Evolutionary conservation across 2,113 vertebrate species (phyloP).

Genomic region (Progne subis): DNA sequence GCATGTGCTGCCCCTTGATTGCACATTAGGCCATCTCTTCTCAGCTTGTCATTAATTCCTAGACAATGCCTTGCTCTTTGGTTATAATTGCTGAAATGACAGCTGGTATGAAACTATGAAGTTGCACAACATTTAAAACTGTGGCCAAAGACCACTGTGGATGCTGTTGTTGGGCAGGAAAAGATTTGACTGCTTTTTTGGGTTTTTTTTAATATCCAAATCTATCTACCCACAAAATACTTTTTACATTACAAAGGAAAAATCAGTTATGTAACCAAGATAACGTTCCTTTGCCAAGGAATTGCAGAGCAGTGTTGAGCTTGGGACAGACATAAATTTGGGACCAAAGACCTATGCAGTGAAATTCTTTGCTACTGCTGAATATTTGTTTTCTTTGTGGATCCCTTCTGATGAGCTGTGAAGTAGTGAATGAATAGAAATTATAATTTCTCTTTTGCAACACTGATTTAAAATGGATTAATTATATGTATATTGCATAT

Average conservation of each 20-base stretch:
- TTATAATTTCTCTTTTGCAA: background rate
- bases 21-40: conserved; percentile 38
- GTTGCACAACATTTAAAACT: background rate
- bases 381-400: conserved; percentile 17
- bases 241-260: conserved; percentile 59
- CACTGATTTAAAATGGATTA: background rate
- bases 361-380: conserved; percentile 24
- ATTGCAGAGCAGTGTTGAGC: conserved; percentile 17
- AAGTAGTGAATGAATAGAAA: conserved; percentile 13
- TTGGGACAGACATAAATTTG: conserved; percentile 6
- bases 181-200: background rate
- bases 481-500: background rate
- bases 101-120: conserved; percentile 50
- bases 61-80: conserved; percentile 51
- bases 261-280: conserved; percentile 48
- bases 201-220: conserved; percentile 1
- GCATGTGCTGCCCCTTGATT: conserved; percentile 25
- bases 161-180: background rate
- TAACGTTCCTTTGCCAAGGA: conserved; percentile 26
- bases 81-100: conserved; percentile 41
- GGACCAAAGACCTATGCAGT: conserved; percentile 24
- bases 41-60: conserved; percentile 56
- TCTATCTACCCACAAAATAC: conserved; percentile 53
- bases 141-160: background rate
- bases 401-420: conserved; percentile 13